Conservation (phyloP, 2,888 invertebrate genomes). For the Lacanobia oleracea region DNA sequence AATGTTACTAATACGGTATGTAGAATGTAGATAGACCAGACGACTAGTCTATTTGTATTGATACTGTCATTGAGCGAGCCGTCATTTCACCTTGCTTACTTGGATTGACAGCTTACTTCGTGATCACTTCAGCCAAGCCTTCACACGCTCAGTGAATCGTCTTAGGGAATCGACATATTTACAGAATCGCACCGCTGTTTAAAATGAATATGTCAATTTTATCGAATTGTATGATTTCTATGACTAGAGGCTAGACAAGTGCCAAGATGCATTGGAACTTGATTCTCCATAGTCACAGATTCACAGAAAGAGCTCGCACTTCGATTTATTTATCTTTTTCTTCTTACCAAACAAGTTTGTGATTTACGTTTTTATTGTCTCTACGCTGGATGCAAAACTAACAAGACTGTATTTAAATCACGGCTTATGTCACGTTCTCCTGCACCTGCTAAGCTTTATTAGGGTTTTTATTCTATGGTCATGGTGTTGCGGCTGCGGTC, state of each 20-base stretch:
- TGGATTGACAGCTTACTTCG: no score
- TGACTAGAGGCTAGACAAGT: not conserved
- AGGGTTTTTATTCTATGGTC: not conserved
- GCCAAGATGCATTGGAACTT: not conserved
- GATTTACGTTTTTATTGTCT: not conserved
- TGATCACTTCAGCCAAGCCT: no score
- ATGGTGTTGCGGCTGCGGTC: not conserved
- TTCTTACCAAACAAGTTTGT: not conserved
- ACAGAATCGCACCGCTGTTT: no score
- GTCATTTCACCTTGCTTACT: no score
- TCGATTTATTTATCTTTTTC: not conserved
- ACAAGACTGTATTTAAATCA: not conserved
- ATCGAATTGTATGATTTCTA: not conserved
- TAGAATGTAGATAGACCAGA: not conserved
- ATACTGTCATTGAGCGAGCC: no score
- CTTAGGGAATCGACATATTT: no score
- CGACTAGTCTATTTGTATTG: not conserved
- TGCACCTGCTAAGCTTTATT: not conserved
- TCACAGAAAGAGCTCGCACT: not conserved
- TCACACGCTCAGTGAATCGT: no score
- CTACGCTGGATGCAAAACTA: not conserved
- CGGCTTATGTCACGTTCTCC: not conserved
- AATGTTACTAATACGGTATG: not conserved
- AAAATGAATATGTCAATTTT: not conserved
- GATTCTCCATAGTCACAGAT: constrained; percentile 14